Evolutionary conservation across 2,888 invertebrate genomes (phyloP).

Genomic region (Agriotes lineatus): DNA sequence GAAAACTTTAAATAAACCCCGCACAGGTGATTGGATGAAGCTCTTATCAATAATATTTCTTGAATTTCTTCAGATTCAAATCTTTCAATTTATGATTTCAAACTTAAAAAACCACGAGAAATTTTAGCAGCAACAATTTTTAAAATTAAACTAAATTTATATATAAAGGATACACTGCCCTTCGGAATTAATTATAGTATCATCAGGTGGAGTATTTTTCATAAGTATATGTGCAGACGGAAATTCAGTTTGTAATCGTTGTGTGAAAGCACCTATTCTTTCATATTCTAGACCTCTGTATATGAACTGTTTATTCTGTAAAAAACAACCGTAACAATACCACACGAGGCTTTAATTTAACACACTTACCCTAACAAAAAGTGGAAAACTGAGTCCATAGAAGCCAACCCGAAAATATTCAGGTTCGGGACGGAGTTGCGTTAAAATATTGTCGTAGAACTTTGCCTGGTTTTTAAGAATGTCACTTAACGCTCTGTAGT

Average conservation of each 20-base stretch:
- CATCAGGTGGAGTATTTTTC: constrained; percentile 92
- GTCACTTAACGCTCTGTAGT: constrained; percentile 89
- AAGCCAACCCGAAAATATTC: constrained; percentile 97
- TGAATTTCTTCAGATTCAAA: too few relatives aligned
- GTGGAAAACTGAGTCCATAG: constrained; percentile 92
- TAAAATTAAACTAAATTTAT: constrained; percentile 9
- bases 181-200: constrained; percentile 85
- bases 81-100: too few relatives aligned
- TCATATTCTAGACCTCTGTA: constrained; percentile 97
- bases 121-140: too few relatives aligned
- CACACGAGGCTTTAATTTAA: neutral
- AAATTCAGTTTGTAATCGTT: constrained; percentile 93
- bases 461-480: constrained; percentile 88
- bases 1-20: too few relatives aligned
- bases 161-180: constrained; percentile 80
- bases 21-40: too few relatives aligned
- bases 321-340: constrained; percentile 44
- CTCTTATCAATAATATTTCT: too few relatives aligned
- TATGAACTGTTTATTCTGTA: constrained; percentile 92
- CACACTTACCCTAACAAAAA: constrained; percentile 87
- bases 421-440: constrained; percentile 89
- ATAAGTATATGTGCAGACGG: constrained; percentile 93
- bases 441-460: constrained; percentile 92
- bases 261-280: constrained; percentile 93
- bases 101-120: too few relatives aligned